Conservation (phyloP, 1,140 invertebrate genomes). For the Drosophila bipectinata region DNA sequence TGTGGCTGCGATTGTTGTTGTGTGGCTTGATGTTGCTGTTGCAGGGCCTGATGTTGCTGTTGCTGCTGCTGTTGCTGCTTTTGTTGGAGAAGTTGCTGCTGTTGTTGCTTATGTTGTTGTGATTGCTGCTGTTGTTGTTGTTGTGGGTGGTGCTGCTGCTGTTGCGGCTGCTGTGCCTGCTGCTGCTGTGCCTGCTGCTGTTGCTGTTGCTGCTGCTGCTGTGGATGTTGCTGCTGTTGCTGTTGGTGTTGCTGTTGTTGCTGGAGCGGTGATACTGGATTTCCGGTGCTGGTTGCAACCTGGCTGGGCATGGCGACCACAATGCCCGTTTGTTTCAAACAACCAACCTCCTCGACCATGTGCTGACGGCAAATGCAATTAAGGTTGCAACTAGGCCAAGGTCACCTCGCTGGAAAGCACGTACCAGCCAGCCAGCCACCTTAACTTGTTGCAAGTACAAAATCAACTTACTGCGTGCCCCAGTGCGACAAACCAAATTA, state of each 20-base stretch:
- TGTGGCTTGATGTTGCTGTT: slow-evolving; percentile 32
- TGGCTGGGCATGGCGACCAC: slow-evolving; percentile 63
- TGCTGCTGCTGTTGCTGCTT: slow-evolving; percentile 46
- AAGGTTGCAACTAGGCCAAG: slow-evolving; percentile 65
- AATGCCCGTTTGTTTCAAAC: slow-evolving; percentile 69
- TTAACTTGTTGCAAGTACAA: slow-evolving; percentile 39
- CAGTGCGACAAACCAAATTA: slow-evolving; percentile 11
- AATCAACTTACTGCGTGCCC: slow-evolving; percentile 26
- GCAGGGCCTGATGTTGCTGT: slow-evolving; percentile 39
- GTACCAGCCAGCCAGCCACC: slow-evolving; percentile 11
- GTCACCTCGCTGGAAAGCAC: slow-evolving; percentile 21
- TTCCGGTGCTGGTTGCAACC: slow-evolving; percentile 35
- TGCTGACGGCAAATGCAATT: slow-evolving; percentile 45
- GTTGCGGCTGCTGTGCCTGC: slow-evolving; percentile 6
- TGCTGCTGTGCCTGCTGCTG: not conserved
- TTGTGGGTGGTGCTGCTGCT: not conserved
- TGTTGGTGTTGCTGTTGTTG: slow-evolving; percentile 12
- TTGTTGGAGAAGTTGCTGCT: slow-evolving; percentile 17
- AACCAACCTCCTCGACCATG: slow-evolving; percentile 70
- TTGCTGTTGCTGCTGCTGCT: not conserved
- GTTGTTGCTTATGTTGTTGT: slow-evolving; percentile 6
- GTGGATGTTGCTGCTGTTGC: not conserved
- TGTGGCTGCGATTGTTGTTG: not conserved
- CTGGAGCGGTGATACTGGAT: slow-evolving; percentile 5
- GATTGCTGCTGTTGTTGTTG: slow-evolving; percentile 12